These are phyloP conservation scores for Lutjanus erythropterus DNA, from an alignment of 2,113 vertebrate species.

Conservation along the genomic window DNA sequence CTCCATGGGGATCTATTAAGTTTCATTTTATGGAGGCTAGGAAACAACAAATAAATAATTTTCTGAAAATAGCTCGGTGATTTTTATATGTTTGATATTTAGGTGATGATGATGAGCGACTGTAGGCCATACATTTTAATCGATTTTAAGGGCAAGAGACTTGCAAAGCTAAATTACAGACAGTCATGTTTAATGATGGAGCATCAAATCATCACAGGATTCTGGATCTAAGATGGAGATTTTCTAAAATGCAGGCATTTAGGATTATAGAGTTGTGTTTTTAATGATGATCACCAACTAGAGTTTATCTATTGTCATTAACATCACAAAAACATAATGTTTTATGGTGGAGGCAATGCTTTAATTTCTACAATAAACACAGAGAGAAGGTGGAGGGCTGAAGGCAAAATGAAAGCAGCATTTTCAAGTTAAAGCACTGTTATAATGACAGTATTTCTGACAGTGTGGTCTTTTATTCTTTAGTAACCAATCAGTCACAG, in stretches of 20 bases:
- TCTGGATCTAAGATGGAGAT: background rate
- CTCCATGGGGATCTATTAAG: background rate
- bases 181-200: background rate
- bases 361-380: background rate
- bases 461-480: background rate
- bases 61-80: background rate
- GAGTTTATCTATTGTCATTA: background rate
- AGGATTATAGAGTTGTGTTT: background rate
- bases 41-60: background rate
- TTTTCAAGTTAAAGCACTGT: background rate
- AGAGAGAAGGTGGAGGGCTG: background rate
- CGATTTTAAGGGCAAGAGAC: background rate
- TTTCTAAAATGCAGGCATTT: background rate
- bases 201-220: background rate
- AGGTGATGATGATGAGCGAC: background rate
- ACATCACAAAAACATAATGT: background rate
- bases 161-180: background rate
- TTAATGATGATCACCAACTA: constrained; percentile 12
- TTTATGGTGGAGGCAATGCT: background rate
- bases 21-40: background rate
- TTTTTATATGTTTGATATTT: background rate
- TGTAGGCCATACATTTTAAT: background rate
- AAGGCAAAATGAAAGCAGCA: background rate
- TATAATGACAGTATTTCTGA: background rate
- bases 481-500: too few species aligned